These are phyloP conservation scores for Polietes domitor DNA, from an alignment of 2,888 invertebrate species.

Conservation along the genomic window DNA sequence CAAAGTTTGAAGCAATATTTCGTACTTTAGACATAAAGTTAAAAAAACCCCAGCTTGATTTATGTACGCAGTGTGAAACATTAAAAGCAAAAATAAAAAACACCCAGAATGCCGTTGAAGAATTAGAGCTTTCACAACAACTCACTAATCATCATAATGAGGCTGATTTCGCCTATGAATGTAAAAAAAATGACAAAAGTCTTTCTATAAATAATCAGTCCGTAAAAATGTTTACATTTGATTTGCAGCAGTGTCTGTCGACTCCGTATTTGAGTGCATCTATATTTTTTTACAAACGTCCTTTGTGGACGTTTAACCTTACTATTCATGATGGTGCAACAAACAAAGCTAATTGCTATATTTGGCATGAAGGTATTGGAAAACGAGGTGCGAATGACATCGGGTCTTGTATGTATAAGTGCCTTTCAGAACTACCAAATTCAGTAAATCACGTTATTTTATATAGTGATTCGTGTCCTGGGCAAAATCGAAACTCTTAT, in stretches of 20 bases:
- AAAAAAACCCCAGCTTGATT: too few species aligned
- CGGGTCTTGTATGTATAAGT: background rate
- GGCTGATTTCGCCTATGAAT: background rate
- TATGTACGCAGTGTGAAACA: too few species aligned
- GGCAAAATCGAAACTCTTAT: too few species aligned
- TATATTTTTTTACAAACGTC: background rate
- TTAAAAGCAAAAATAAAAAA: too few species aligned
- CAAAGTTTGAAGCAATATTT: too few species aligned
- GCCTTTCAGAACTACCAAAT: too few species aligned
- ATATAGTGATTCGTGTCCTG: too few species aligned
- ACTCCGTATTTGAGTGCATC: too few species aligned
- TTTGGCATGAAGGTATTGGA: background rate
- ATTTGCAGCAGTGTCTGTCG: too few species aligned
- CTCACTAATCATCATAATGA: background rate
- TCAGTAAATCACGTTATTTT: too few species aligned
- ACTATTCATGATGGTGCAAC: background rate
- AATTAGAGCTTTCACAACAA: background rate
- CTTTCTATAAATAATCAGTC: background rate
- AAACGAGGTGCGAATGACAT: background rate
- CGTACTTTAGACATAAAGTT: too few species aligned
- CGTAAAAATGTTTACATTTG: too few species aligned
- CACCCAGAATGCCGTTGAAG: background rate
- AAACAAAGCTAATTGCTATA: background rate
- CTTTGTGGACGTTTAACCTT: background rate
- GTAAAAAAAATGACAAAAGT: background rate